phyloP scores from a whole-genome alignment of 2,888 invertebrate genomes.

The Caenorhabditis imperialis region DNA sequence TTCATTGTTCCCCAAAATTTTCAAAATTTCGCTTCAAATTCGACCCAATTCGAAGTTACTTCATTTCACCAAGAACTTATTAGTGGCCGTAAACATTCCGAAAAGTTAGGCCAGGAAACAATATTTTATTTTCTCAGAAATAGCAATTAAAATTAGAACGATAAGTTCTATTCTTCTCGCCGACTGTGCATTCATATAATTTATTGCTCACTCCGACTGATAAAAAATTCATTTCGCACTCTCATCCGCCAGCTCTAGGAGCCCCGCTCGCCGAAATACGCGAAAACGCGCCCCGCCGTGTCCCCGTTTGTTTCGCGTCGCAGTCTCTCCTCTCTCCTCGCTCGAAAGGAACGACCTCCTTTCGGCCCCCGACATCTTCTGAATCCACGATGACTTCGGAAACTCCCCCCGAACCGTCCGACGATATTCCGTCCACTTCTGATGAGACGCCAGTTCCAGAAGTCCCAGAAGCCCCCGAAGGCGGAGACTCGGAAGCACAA shows the following conservation, averaged over 20 bases:
- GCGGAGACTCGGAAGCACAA: neutral
- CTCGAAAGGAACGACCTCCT: neutral
- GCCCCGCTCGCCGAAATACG: neutral
- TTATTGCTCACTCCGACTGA: no score
- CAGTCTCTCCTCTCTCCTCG: conserved; percentile 8
- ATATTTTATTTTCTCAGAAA: no score
- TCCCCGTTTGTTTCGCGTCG: neutral
- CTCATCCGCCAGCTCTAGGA: neutral
- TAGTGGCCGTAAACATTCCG: no score
- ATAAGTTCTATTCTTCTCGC: no score
- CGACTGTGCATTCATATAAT: no score
- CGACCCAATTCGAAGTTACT: no score
- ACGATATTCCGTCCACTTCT: neutral
- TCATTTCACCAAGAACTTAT: no score
- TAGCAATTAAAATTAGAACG: no score
- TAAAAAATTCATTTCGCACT: neutral
- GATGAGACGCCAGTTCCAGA: neutral
- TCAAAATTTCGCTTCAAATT: no score
- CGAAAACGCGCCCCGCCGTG: conserved; percentile 3
- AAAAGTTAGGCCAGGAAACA: no score
- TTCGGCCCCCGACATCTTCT: neutral
- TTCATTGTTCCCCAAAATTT: no score
- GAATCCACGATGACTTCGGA: conserved; percentile 24
- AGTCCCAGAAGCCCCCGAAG: neutral
- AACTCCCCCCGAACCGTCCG: neutral